Evolutionary conservation across 1,140 invertebrate genomes (phyloP).

Genomic region (Drosophila prosaltans): DNA sequence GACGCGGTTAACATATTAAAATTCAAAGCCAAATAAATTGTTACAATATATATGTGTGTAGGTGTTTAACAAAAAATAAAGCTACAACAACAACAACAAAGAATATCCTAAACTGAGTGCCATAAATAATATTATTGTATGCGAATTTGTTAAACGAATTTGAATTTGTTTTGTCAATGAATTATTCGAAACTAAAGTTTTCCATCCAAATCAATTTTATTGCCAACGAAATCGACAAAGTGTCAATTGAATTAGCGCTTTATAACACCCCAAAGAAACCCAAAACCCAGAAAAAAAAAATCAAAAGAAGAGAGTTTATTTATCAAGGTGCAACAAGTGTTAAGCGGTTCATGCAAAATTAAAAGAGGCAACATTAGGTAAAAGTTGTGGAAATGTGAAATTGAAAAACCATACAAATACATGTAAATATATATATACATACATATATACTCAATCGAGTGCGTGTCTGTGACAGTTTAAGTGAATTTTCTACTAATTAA

Average conservation of each 20-base stretch:
- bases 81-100: constrained; percentile 15
- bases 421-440: not conserved
- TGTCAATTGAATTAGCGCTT: constrained; percentile 78
- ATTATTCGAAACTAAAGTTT: constrained; percentile 64
- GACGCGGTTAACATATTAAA: constrained; percentile 14
- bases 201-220: constrained; percentile 58
- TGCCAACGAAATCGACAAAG: constrained; percentile 39
- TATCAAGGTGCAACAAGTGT: constrained; percentile 55
- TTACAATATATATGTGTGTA: not conserved
- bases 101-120: constrained; percentile 29
- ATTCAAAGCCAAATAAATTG: constrained; percentile 6
- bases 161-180: constrained; percentile 60
- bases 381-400: constrained; percentile 1
- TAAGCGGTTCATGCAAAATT: constrained; percentile 8
- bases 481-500: constrained; percentile 4
- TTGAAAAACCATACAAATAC: not conserved
- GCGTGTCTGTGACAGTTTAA: constrained; percentile 3
- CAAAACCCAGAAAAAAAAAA: not conserved
- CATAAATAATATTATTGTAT: constrained; percentile 15
- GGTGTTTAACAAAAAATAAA: not conserved
- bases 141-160: not conserved
- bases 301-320: constrained; percentile 32
- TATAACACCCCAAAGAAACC: constrained; percentile 30
- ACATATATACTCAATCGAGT: constrained; percentile 1
- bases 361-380: not conserved